Conservation (phyloP, 2,888 invertebrate species). For the Heliconius erato region DNA sequence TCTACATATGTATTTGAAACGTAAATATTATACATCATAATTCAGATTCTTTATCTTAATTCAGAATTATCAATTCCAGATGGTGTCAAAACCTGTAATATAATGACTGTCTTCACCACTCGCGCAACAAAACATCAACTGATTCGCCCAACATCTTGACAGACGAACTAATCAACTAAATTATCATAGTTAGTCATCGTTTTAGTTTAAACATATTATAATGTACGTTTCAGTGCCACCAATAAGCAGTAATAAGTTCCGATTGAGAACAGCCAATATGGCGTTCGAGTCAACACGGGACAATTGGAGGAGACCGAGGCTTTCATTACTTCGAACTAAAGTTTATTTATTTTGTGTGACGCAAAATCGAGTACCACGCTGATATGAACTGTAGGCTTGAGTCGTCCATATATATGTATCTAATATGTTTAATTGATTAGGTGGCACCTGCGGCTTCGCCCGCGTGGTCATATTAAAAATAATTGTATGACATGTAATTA, state of each 20-base stretch:
- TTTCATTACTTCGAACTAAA: neutral
- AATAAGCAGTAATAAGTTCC: constrained; percentile 9
- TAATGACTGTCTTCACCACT: neutral
- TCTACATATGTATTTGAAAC: no score
- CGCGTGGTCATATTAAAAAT: no score
- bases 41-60: no score
- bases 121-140: neutral
- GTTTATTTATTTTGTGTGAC: neutral
- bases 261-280: constrained; percentile 8
- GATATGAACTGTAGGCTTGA: neutral
- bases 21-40: no score
- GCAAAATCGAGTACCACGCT: neutral
- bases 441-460: no score
- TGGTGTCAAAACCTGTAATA: neutral
- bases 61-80: no score
- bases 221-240: constrained; percentile 1
- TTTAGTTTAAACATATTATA: constrained; percentile 16
- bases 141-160: neutral
- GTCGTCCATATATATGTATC: no score
- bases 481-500: no score
- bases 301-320: constrained; percentile 7
- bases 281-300: neutral
- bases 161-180: neutral
- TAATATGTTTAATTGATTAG: no score
- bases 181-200: neutral